phyloP scores from a whole-genome alignment of 2,888 invertebrate genomes.

The Agrilus biguttatus region DNA sequence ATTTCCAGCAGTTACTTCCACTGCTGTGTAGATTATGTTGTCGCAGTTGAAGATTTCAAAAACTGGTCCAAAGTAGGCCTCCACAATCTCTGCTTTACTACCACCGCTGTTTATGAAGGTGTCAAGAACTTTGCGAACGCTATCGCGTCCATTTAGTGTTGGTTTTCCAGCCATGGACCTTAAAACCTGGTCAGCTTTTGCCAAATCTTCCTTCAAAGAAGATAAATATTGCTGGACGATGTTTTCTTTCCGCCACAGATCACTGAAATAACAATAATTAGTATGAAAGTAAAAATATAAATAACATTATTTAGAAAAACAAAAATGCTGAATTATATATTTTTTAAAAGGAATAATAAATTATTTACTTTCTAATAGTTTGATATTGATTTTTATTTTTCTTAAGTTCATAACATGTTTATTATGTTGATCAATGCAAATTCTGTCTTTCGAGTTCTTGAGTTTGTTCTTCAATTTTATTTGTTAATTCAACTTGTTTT shows the following conservation, averaged over 20 bases:
- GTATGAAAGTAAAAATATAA: slow-evolving; percentile 1
- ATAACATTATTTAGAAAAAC: neutral
- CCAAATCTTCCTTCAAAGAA: slow-evolving; percentile 84
- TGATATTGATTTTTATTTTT: slow-evolving; percentile 88
- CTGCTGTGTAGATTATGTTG: slow-evolving; percentile 93
- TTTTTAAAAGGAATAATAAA: no score
- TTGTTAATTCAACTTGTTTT: slow-evolving; percentile 47
- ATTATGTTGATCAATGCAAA: slow-evolving; percentile 89
- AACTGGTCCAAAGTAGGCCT: slow-evolving; percentile 83
- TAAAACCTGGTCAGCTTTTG: slow-evolving; percentile 90
- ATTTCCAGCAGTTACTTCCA: slow-evolving; percentile 81
- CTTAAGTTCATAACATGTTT: slow-evolving; percentile 92
- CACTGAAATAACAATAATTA: slow-evolving; percentile 35
- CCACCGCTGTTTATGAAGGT: slow-evolving; percentile 70
- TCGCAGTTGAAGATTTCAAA: slow-evolving; percentile 97
- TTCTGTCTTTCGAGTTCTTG: slow-evolving; percentile 77
- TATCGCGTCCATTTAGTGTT: slow-evolving; percentile 91
- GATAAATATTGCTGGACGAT: slow-evolving; percentile 81
- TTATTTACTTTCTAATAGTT: slow-evolving; percentile 73
- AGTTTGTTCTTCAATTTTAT: slow-evolving; percentile 52
- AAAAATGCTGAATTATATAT: no score
- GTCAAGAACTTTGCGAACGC: slow-evolving; percentile 85
- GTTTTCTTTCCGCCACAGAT: slow-evolving; percentile 91
- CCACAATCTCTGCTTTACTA: slow-evolving; percentile 57
- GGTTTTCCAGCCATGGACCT: slow-evolving; percentile 98